phyloP scores from a whole-genome alignment of 2,113 vertebrate species.

The Marmota monax region DNA sequence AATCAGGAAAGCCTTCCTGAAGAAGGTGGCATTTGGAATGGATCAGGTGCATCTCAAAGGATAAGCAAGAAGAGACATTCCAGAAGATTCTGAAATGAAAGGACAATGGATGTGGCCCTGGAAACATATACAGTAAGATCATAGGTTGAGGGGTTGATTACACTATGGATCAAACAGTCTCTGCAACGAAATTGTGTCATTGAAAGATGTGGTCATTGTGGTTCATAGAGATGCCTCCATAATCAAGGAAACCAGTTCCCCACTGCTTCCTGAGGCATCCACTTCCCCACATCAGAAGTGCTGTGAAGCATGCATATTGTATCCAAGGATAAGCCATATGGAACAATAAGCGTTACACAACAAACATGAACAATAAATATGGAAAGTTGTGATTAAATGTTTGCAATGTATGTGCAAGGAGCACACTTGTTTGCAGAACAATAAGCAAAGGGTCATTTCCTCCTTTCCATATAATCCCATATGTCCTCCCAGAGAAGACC shows the following conservation, averaged over 20 bases:
- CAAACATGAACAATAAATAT: not conserved
- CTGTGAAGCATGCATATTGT: not conserved
- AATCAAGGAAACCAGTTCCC: not conserved
- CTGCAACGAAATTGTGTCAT: not conserved
- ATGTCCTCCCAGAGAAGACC: not conserved
- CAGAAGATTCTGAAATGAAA: not conserved
- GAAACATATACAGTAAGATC: not conserved
- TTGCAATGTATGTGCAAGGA: not conserved
- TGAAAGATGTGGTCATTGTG: not conserved
- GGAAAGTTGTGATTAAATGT: conserved; percentile 44
- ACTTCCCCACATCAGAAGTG: not conserved
- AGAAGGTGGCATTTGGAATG: not conserved
- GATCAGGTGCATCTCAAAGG: not conserved
- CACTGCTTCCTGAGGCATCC: not conserved
- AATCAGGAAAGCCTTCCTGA: not conserved
- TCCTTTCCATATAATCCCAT: not conserved
- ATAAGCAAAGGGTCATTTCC: not conserved
- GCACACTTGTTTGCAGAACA: not conserved
- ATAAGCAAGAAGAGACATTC: not conserved
- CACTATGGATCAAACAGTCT: not conserved
- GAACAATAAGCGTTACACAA: not conserved
- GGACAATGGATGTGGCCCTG: not conserved
- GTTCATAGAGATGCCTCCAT: not conserved
- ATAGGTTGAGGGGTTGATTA: not conserved
- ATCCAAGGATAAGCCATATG: not conserved